phyloP scores from a whole-genome alignment of 2,797 vertebrate genomes.

The Acrossocheilus wenchowensis region DNA sequence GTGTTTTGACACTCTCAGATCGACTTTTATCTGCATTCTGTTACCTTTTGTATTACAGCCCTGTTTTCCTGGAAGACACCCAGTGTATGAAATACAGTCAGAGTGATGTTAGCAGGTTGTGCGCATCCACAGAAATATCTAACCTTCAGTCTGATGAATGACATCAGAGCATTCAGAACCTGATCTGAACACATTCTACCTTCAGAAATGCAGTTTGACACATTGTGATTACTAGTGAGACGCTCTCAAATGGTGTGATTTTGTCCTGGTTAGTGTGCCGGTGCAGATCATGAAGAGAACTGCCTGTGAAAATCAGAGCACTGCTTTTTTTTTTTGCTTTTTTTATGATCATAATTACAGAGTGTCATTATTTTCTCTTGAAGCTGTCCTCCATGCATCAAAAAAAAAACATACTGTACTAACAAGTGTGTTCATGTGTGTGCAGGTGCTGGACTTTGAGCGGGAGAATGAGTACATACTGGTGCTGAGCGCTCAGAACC shows the following conservation, averaged over 20 bases:
- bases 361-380: not conserved
- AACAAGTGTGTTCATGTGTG: not conserved
- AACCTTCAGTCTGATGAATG: conserved; percentile 16
- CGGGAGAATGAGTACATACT: conserved; percentile 81
- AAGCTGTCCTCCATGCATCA: not conserved
- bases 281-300: not conserved
- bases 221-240: not conserved
- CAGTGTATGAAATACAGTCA: not conserved
- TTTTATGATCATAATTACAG: not conserved
- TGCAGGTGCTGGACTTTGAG: conserved; percentile 86
- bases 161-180: conserved; percentile 13
- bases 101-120: conserved; percentile 24
- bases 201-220: conserved; percentile 27
- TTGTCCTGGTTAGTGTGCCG: not conserved
- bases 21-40: not conserved
- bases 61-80: conserved; percentile 22
- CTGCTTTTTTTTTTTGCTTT: conserved; percentile 6
- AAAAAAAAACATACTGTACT: not conserved
- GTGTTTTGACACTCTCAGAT: not conserved
- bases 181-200: not conserved
- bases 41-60: conserved; percentile 17
- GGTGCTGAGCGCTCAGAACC: conserved; percentile 80
- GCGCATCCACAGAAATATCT: not conserved
- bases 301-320: not conserved
- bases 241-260: not conserved